These are phyloP conservation scores for Rhodeus uyekii DNA, from an alignment of 2,797 vertebrate genomes.

Conservation along the genomic window DNA sequence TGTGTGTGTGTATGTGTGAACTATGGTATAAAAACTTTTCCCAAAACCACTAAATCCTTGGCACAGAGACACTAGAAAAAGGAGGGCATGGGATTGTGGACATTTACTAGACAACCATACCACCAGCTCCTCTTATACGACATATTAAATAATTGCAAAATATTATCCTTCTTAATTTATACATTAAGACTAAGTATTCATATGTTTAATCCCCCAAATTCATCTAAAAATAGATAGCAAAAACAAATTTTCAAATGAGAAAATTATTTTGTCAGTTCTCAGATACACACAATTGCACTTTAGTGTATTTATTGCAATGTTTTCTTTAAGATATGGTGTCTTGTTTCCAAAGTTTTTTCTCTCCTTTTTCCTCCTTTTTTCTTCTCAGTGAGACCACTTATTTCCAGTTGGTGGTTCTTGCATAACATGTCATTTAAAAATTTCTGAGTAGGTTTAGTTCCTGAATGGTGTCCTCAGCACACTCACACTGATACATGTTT, in stretches of 20 bases:
- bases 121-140: constrained; percentile 3
- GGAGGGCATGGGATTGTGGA: constrained; percentile 70
- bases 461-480: constrained; percentile 61
- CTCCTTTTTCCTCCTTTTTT: constrained; percentile 67
- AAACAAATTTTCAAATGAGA: neutral
- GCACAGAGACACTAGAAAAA: constrained; percentile 74
- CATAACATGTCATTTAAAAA: constrained; percentile 72
- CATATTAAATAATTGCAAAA: neutral
- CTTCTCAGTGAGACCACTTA: constrained; percentile 60
- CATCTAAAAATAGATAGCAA: neutral
- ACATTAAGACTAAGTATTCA: neutral
- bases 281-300: constrained; percentile 17
- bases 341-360: constrained; percentile 67
- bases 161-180: neutral
- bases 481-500: constrained; percentile 19
- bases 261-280: neutral
- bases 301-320: constrained; percentile 16
- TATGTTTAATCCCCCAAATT: neutral
- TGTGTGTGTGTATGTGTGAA: constrained; percentile 40
- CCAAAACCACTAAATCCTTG: constrained; percentile 79
- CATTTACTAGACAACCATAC: constrained; percentile 39
- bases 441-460: constrained; percentile 59
- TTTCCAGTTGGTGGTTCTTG: constrained; percentile 69
- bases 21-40: constrained; percentile 69
- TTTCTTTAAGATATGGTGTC: constrained; percentile 39